Evolutionary conservation across 35 echinoderm and acorn worm species (phyloP), one percentile per base, ranked within the genome.

Genomic region (Ophioderma brevispina): DNA sequence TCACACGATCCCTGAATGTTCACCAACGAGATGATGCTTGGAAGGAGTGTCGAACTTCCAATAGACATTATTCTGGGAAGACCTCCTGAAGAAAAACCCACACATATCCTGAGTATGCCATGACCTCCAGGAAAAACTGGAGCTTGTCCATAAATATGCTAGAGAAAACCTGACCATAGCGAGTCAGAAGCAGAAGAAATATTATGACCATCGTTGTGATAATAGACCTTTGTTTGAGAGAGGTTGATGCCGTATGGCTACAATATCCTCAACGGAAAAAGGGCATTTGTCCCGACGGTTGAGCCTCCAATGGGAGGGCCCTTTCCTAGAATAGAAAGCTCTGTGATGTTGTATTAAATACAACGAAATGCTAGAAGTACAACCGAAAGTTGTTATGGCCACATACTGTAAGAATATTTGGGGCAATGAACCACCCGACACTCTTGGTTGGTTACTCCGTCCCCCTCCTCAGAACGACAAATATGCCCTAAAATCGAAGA

Each of bases 11-110:
- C 91, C 85, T 0, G 80, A 80, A 3, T 84, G 55, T 46, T 87
- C 89, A 0, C 94, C 89, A 36, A 64, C 38, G 83, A 86, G 75
- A 82, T 95, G 40, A 95, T 95, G 86, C 79, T 93, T 1, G 92
- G 85, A 5, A 80, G 92, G 79, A 79, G 89, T 32, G 36, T 82
- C 1, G 8, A 31, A 39, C 39, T 88, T 8, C 92, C 86, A 23
- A n/a, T 78, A 32, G 92, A 93, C 64, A 15, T 93, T 1, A 36
- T 76, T 25, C 56, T 36, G 0, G 64, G 37, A 21, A 30, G 30
- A 25, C 63, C 37, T 77, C 23, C 37, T 39, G 85, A 25, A 0
- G 38, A 35, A 23, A 32, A 17, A 14, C 19, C 17, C 14, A 38
- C 15, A 34, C 31, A 33, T 36, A 10, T 31, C 4, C 52, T 0